Base-by-base conservation (phyloP, 2,888 invertebrate genomes). In the Tridacna gigas region DNA sequence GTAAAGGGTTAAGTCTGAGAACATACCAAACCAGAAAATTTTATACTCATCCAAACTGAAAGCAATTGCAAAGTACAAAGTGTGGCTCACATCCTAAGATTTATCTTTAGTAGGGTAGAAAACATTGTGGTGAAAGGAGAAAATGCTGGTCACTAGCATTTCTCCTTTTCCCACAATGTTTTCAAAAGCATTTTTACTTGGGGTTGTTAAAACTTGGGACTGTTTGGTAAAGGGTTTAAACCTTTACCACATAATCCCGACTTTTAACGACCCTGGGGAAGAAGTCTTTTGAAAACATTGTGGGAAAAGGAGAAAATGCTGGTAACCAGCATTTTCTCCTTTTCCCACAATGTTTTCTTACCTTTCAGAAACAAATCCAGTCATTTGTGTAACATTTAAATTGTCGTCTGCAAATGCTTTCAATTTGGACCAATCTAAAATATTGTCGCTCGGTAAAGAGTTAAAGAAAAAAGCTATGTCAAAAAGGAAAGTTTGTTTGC, bases 281-380 rank as follows among this genome's bases (percentile, higher is more conserved):
- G 37, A 37, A 37, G 37, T 7, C 37, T 37, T 37, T 5, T 5
- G 63, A 63, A 63, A 63, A 63, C 63, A 63, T 63, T 25, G 63
- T 63, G 63, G 63, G 20, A 63, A 63, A 63, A 25, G 63, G 25
- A 63, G 63, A 63, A 63, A 63, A n/a, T 63, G 63, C 63, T 63
- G 12, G 9, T 22, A 13, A 63, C 25, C 13, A 25, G 22, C 63
- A 63, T 28, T 66, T 28, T 66, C 66, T 66, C 26, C 66, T 18
- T 66, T 66, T 28, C 18, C 66, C 66, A 66, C 66, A 28, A 28
- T 28, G 66, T 66, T 66, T 66, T 15, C 37, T n/a, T 37, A 37
- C 37, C 37, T 7, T 37, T 37, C 37, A 37, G 3, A 37, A 37
- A 37, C 37, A 37, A 37, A 37, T 37, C 7, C 37, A n/a, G n/a